These are phyloP conservation scores for Monopterus albus DNA, from an alignment of 2,113 vertebrate genomes.

Conservation along the genomic window DNA sequence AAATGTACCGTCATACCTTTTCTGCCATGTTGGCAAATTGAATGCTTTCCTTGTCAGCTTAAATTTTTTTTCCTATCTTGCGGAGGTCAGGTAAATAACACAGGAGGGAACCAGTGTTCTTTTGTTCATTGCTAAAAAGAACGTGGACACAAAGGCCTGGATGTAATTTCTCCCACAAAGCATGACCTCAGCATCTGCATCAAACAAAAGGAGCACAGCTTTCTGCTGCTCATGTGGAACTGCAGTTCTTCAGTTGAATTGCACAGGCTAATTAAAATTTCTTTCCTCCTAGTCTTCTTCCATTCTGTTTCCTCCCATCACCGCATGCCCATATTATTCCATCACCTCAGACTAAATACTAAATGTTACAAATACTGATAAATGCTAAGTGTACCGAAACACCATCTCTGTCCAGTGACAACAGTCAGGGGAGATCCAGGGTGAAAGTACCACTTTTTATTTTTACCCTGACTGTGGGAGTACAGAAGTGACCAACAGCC, in stretches of 20 bases:
- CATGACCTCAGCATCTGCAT: slow-evolving; percentile 21
- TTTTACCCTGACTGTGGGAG: too few relatives aligned
- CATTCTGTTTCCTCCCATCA: not conserved
- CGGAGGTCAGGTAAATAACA: slow-evolving; percentile 17
- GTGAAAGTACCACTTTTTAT: too few relatives aligned
- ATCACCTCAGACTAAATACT: too few relatives aligned
- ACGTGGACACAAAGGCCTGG: slow-evolving; percentile 15
- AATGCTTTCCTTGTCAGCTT: not conserved
- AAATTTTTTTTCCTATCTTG: slow-evolving; percentile 10
- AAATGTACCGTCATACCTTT: not conserved
- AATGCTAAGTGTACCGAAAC: too few relatives aligned
- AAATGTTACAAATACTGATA: too few relatives aligned
- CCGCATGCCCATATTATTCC: not conserved
- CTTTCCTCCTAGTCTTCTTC: not conserved
- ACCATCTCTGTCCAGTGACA: too few relatives aligned
- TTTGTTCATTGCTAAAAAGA: not conserved
- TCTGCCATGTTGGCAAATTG: not conserved
- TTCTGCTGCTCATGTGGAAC: slow-evolving; percentile 32
- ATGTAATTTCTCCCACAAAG: slow-evolving; percentile 38
- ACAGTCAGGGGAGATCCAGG: too few relatives aligned
- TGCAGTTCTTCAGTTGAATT: slow-evolving; percentile 5
- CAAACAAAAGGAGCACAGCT: slow-evolving; percentile 13
- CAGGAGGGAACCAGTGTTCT: not conserved
- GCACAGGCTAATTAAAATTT: slow-evolving; percentile 12
- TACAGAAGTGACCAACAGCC: too few relatives aligned